Base-by-base conservation (phyloP, 2,888 invertebrate genomes). In the Netelia melanura region DNA sequence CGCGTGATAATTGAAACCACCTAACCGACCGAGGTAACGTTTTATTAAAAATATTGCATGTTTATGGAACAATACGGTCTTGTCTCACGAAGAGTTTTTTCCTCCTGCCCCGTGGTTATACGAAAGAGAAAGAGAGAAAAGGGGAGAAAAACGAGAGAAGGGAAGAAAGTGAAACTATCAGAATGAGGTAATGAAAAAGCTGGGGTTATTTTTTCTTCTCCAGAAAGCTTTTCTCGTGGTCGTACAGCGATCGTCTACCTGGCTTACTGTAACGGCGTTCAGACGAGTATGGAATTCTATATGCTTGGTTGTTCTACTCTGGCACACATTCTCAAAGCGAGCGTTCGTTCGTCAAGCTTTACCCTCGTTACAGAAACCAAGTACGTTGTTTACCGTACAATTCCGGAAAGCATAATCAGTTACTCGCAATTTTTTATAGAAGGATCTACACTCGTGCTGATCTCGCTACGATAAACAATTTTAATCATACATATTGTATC, bases 171-270 rank as follows among this genome's bases (percentile, higher is more conserved):
- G 54, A 56, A 23, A 67, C 72, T 62, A 67, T 74, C 48, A 43
- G 43, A 67, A 14, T 25, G 79, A 62, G 67, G 52, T 79, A 83
- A 83, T 83, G 83, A 74, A 79, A 83, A 74, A 54, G 74, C 68
- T 21, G 79, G 23, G 62, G 79, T 79, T 79, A 54, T 79, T 83
- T 83, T 74, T 56, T 48, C 67, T 62, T 64, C 64, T 23, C 56
- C 30, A 70, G 62, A 23, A 68, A 25, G 10, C 70, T 14, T 65
- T 43, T 44, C 65, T 56, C 64, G 10, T n/a, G 14, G 44, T 11
- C 23, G 30, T 6, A 30, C 8, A 21, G 3, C 10, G 9, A 64
- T 17, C 23, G 11, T 64, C 21, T 23, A 9, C 38, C 58, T 21
- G 11, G 11, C 8, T 58, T 8, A 21, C 44, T 10, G 17, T n/a